phyloP scores from a whole-genome alignment of 1,140 invertebrate species.

The Bombus sylvicola region DNA sequence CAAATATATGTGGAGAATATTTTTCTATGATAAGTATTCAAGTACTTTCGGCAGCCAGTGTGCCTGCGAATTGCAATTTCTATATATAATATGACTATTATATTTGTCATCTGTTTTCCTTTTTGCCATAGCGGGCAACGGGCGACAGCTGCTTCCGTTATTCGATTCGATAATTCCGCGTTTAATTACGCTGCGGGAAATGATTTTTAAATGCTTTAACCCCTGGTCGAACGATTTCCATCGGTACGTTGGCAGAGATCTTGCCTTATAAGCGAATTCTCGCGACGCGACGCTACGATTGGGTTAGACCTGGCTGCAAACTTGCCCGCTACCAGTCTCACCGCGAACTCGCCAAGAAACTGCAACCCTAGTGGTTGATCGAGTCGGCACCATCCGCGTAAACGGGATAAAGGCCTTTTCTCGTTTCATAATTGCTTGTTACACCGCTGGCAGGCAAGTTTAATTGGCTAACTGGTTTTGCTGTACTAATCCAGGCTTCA shows the following conservation, averaged over 20 bases:
- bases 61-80: too few species aligned
- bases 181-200: background rate
- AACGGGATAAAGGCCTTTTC: slow-evolving; percentile 27
- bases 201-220: slow-evolving; percentile 15
- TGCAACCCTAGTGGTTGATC: slow-evolving; percentile 11
- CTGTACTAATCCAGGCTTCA: background rate
- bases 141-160: background rate
- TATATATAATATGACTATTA: too few species aligned
- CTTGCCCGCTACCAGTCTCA: background rate
- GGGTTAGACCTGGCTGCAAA: background rate
- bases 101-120: too few species aligned
- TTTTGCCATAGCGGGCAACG: background rate
- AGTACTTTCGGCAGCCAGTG: too few species aligned
- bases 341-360: background rate
- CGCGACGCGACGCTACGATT: background rate
- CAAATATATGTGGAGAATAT: too few species aligned
- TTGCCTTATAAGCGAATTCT: background rate
- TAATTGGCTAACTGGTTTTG: background rate
- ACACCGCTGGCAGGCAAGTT: background rate
- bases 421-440: slow-evolving; percentile 26
- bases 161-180: slow-evolving; percentile 2
- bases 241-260: background rate
- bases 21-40: too few species aligned
- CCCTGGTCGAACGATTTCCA: background rate
- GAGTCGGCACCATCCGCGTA: background rate